Base-by-base conservation (phyloP, 2,113 vertebrate genomes). In the Trinectes maculatus region DNA sequence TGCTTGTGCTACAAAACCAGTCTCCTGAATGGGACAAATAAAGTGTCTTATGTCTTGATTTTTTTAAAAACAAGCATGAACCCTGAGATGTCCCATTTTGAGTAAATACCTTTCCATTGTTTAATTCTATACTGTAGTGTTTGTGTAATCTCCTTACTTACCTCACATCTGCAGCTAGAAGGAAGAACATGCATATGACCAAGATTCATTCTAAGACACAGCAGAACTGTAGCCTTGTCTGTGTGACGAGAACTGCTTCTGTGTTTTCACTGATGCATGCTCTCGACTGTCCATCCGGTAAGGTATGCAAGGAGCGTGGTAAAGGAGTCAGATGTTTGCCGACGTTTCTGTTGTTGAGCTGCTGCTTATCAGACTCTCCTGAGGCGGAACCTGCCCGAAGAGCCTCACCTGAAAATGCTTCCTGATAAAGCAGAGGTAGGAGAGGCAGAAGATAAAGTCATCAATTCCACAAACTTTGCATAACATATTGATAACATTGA, bases 401-500 rank as follows among this genome's bases (percentile, higher is more conserved):
- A 91, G 37, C 18, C 51, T 62, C 63, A 63, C 46, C 61, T 84
- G 61, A 39, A 91, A 83, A 26, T 77, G 82, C 37, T 90, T 91
- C 76, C 92, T 92, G 78, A 33, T 28, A 67, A 77, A 52, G 15
- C 34, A 67, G 25, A 48, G 18, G 67, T 4, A 3, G 56, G 11
- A 21, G 4, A 49, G 19, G 40, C 0, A 2, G 8, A 55, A 58
- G 15, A 47, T 26, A 22, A 49, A 47, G 16, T 19, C 21, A 26
- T 12, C 6, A 4, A 22, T 33, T 18, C 29, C 7, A n/a, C 7
- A 13, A 36, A 37, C 6, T 10, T 18, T 34, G 43, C 1, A 24
- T 31, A 1, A 8, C 10, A 8, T 15, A 11, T 2, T n/a, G 22
- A 28, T 11, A 9, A 39, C 29, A 13, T 12, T 9, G 2, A 37